Conservation (phyloP, 2,113 vertebrate species). For the Laticauda laticaudata region DNA sequence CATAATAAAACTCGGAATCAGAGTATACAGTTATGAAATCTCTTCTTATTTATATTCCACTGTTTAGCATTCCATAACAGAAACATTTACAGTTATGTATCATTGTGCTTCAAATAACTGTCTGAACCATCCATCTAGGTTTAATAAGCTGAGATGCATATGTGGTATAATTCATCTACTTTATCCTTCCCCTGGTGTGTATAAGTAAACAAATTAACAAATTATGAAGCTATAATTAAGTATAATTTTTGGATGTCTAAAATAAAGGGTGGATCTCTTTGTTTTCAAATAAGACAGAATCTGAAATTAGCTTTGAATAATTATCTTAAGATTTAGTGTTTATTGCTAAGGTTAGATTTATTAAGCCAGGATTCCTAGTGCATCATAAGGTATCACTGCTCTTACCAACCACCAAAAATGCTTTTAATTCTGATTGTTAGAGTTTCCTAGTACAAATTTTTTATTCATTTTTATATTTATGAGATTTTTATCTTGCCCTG, state of each 20-base stretch:
- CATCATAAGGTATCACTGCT: neutral
- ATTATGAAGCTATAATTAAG: neutral
- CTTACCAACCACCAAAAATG: neutral
- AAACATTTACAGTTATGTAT: neutral
- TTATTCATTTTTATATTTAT: neutral
- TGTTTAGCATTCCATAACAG: neutral
- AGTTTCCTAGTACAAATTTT: neutral
- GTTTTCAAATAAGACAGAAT: neutral
- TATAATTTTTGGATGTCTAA: neutral
- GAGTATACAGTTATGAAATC: neutral
- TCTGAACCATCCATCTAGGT: neutral
- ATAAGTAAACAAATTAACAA: neutral
- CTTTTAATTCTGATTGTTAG: neutral
- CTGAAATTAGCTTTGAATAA: neutral
- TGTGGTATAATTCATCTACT: neutral
- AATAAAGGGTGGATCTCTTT: neutral
- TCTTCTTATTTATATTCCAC: neutral
- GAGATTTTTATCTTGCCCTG: neutral
- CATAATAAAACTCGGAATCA: neutral
- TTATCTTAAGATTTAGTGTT: neutral
- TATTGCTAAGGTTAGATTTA: neutral
- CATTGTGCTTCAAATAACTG: neutral
- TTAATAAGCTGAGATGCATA: neutral
- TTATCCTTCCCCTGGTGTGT: neutral
- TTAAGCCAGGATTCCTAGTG: neutral